Evolutionary conservation across 2,797 vertebrate species (phyloP).

Genomic region (Clamator glandarius): DNA sequence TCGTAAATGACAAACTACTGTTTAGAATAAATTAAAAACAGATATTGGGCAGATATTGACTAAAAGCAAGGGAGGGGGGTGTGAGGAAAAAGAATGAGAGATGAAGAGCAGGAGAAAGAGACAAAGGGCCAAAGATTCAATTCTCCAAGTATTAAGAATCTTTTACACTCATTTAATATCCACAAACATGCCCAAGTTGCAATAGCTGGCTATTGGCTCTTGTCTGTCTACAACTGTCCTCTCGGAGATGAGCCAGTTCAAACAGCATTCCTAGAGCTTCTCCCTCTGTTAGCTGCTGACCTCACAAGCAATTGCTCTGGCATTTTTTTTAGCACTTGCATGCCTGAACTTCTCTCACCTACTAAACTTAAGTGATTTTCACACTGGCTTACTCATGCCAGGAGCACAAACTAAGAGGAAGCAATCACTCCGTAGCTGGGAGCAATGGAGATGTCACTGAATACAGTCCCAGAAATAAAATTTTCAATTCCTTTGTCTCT

Average conservation of each 20-base stretch:
- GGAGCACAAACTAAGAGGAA: neutral
- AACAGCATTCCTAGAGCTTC: neutral
- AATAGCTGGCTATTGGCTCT: accelerated
- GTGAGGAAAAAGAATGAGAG: neutral
- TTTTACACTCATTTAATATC: neutral
- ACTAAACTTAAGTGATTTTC: neutral
- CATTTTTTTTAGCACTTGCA: neutral
- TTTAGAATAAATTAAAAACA: neutral
- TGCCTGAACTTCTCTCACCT: neutral
- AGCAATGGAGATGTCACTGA: constrained; percentile 2
- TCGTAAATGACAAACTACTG: neutral
- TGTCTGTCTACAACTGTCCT: neutral
- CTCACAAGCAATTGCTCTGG: neutral
- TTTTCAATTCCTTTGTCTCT: constrained; percentile 17
- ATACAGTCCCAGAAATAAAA: neutral
- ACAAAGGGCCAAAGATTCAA: neutral
- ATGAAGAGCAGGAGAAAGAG: neutral
- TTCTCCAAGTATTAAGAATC: neutral
- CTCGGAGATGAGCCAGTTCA: neutral
- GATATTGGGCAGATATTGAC: neutral
- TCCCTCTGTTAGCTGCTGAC: neutral
- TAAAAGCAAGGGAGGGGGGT: neutral
- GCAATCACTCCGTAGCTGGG: neutral
- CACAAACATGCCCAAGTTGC: neutral
- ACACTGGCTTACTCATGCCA: neutral